A percentile compares a stretch with the other conserved stretches of the same genome.
Evolutionary conservation across 2,888 invertebrate species (phyloP).

Genomic region (Sepioteuthis lessoniana): DNA sequence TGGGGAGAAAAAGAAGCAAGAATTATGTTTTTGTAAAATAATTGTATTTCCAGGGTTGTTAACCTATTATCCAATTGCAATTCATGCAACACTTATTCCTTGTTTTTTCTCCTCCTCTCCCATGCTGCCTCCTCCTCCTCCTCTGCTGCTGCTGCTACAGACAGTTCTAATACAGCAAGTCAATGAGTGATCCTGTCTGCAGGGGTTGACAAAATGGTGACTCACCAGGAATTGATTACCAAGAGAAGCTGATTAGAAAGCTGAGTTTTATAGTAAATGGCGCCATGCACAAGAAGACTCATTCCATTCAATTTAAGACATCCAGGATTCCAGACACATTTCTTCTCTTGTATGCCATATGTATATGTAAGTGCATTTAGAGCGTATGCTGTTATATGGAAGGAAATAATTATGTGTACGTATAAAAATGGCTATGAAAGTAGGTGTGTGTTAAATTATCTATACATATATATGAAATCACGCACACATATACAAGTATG

Average conservation of each 20-base stretch:
- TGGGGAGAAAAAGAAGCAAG: not conserved
- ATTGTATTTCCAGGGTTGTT: not conserved
- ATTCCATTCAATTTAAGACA: not conserved
- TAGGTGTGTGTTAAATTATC: too few relatives aligned
- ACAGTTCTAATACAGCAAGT: not conserved
- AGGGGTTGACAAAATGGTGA: constrained; percentile 21
- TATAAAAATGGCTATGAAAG: not conserved
- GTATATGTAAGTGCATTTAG: not conserved
- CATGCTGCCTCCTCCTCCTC: too few relatives aligned
- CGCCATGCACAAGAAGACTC: not conserved
- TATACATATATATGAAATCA: not conserved
- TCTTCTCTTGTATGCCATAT: not conserved
- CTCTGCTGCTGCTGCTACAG: not conserved
- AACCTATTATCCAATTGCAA: not conserved
- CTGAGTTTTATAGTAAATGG: not conserved
- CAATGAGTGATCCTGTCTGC: not conserved
- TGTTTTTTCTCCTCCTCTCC: not conserved
- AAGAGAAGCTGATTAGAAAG: not conserved
- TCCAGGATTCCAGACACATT: not conserved
- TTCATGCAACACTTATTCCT: not conserved
- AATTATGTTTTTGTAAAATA: not conserved
- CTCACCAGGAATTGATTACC: constrained; percentile 9
- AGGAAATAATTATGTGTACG: not conserved
- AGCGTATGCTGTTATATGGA: not conserved
- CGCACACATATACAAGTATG: not conserved